Base-by-base conservation (phyloP, 2,888 invertebrate species). In the Prenolepis imparis region DNA sequence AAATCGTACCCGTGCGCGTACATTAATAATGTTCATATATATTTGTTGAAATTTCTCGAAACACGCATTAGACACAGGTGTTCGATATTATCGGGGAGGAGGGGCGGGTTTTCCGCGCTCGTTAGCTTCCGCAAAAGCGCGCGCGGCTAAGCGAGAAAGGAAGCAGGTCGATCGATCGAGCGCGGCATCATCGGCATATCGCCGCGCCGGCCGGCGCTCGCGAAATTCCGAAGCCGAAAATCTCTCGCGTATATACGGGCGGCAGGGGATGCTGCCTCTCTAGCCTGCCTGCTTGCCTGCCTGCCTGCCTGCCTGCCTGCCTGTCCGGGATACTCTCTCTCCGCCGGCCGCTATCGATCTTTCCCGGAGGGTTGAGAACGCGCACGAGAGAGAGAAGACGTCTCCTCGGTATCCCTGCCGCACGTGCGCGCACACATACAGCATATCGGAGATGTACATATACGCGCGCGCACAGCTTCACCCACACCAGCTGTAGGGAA, bases 331-430 rank as follows among this genome's bases (percentile, higher is more conserved):
- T 41, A 73, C 83, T 84, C 86, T 89, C 90, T 90, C 92, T 91
- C 88, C 66, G 82, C 87, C 86, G 88, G 82, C 89, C 84, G 88
- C 91, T 94, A 94, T 94, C 94, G 94, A 94, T 94, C 93, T 93
- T 72, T 88, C 86, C 90, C 89, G 91, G 73, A 72, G 78, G 90
- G 74, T 24, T 11, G 74, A 41, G 78, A 74, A 63, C 52, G 88
- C 87, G 88, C 88, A 83, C 64, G 83, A 83, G 73, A 83, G 73
- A 83, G 78, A 72, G 78, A 78, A 59, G 57, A 82, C 41, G 44
- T 44, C 78, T 80, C 48, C 77, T 66, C 80, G 57, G 84, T 87
- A 78, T 84, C 73, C 63, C 57, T 83, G 55, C 55, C 41, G 63
- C 82, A 87, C 90, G 81, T 52, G 83, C 86, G 77, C 82, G 82